phyloP scores from a whole-genome alignment of 2,797 vertebrate genomes.

The Mormyrops boulengeri region DNA sequence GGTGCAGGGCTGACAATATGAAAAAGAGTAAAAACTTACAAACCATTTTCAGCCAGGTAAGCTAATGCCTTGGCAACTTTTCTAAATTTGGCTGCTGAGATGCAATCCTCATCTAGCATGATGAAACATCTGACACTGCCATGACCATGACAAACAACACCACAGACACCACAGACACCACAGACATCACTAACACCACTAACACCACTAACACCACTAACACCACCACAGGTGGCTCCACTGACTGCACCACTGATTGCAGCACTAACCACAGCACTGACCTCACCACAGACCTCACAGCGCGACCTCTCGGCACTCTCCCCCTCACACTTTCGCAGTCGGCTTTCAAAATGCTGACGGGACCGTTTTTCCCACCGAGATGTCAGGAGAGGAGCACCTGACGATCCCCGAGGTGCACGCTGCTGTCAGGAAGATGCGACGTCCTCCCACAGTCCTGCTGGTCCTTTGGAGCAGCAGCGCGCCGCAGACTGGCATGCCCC shows the following conservation, averaged over 20 bases:
- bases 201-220: too few relatives aligned
- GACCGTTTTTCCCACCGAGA: constrained; percentile 23
- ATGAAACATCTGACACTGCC: not conserved
- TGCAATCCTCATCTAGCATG: not conserved
- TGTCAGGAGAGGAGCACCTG: constrained; percentile 51
- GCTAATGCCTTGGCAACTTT: not conserved
- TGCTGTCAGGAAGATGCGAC: constrained; percentile 41
- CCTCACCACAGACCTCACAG: not conserved
- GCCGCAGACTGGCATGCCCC: constrained; percentile 56
- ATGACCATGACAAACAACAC: not conserved
- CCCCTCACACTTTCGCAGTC: not conserved
- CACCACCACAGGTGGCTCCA: not conserved
- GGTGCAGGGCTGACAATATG: not conserved
- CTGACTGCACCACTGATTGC: not conserved
- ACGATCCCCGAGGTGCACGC: constrained; percentile 51
- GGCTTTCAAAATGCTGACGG: constrained; percentile 46
- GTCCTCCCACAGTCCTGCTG: constrained; percentile 60
- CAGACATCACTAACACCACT: not conserved
- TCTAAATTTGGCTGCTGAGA: not conserved
- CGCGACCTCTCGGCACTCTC: not conserved
- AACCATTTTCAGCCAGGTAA: not conserved
- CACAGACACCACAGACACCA: not conserved
- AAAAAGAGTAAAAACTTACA: not conserved
- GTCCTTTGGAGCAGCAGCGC: constrained; percentile 64
- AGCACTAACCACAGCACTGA: not conserved